Conservation (phyloP, 2,888 invertebrate species). For the Copidosoma aretas region DNA sequence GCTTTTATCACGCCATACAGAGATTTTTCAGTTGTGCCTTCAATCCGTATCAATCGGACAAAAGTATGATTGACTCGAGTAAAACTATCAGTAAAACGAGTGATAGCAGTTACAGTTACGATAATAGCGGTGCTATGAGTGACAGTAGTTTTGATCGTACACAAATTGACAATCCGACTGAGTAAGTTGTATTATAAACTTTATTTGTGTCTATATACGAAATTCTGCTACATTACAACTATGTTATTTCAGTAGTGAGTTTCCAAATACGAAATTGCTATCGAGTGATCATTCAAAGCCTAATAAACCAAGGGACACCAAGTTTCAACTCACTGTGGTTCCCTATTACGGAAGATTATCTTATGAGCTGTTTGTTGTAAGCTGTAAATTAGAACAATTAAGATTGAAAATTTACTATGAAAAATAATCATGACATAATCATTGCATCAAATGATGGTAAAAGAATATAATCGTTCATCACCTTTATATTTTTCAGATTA, state of each 20-base stretch:
- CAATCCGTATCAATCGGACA: slow-evolving; percentile 16
- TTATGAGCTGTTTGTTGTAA: slow-evolving; percentile 28
- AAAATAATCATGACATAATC: background rate
- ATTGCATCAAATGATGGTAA: background rate
- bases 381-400: background rate
- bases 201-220: no score
- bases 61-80: background rate
- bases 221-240: no score
- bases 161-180: no score
- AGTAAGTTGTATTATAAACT: no score
- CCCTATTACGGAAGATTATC: slow-evolving; percentile 48
- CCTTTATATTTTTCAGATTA: slow-evolving; percentile 37
- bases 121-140: background rate
- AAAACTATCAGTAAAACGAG: background rate
- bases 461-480: background rate
- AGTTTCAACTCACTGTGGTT: slow-evolving; percentile 45
- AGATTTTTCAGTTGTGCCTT: slow-evolving; percentile 29
- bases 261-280: background rate
- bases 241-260: background rate
- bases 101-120: background rate
- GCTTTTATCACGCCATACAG: slow-evolving; percentile 13
- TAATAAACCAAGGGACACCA: slow-evolving; percentile 21
- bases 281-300: no score
- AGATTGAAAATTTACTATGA: no score
- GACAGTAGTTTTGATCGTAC: no score